Evolutionary conservation across 2,888 invertebrate species (phyloP).

Genomic region (Xanthorhoe designata): DNA sequence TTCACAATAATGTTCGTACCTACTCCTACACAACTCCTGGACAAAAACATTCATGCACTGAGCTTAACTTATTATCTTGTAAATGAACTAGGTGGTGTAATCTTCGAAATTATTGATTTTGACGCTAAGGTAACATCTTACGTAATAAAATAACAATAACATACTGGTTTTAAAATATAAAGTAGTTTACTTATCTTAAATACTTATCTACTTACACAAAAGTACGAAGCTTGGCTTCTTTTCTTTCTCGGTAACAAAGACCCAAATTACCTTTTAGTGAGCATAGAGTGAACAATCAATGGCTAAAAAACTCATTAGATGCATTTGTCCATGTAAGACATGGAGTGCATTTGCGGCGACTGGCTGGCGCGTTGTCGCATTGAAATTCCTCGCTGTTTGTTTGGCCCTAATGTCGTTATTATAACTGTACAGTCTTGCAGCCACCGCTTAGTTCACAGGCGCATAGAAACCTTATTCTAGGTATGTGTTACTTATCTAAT

Average conservation of each 20-base stretch:
- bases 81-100: conserved; percentile 39
- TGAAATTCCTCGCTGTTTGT: conserved; percentile 60
- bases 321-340: conserved; percentile 35
- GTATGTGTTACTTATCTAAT: conserved; percentile 15
- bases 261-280: conserved; percentile 10
- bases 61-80: neutral
- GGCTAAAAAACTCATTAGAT: conserved; percentile 38
- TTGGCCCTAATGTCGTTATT: conserved; percentile 61
- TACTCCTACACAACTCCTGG: neutral
- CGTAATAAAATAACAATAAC: conserved; percentile 37
- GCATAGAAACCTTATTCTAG: conserved; percentile 19
- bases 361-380: conserved; percentile 46
- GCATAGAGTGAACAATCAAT: conserved; percentile 13
- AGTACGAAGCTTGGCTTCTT: too few species aligned
- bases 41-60: conserved; percentile 1
- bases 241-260: neutral
- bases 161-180: conserved; percentile 30
- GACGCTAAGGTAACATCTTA: conserved; percentile 31
- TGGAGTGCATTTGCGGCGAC: conserved; percentile 40
- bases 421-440: conserved; percentile 59
- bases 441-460: conserved; percentile 33
- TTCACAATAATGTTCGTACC: neutral
- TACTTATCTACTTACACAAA: too few species aligned
- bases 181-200: too few species aligned
- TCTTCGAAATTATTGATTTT: conserved; percentile 39